Base-by-base conservation (phyloP, 53 echinoderm and acorn worm species). In the Zoroaster sp. region DNA sequence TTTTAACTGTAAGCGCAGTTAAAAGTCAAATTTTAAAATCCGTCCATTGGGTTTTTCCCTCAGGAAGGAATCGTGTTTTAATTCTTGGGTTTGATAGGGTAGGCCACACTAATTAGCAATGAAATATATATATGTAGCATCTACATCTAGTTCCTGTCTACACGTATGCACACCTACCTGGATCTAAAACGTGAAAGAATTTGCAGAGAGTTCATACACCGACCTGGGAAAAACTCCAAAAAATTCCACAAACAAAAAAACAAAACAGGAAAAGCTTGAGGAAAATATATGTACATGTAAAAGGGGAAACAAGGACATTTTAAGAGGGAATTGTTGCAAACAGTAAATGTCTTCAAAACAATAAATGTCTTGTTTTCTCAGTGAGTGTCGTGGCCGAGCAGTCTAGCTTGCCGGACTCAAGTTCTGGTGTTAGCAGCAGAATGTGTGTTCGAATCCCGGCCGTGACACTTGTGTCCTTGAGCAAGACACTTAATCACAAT, bases 101-200 rank as follows among this genome's bases (percentile, higher is more conserved):
- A 59, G 21, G 63, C 63, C 28, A 59, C 30, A 59, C n/a, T 20
- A 20, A 55, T 55, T 25, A 59, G 28, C 28, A 59, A 59, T 59
- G 28, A 59, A 28, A n/a, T n/a, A n/a, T n/a, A n/a, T n/a, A n/a
- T n/a, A n/a, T n/a, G n/a, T n/a, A n/a, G 28, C 21, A 18, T 2
- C 25, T 59, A 59, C 63, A 59, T 11, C 63, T 59, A 59, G 63
- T 25, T 59, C 28, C 63, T 28, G 28, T 28, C 21, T 7, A 59
- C 63, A 43, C 44, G 7, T 34, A 47, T 31, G 76, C 35, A 49
- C 76, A 81, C 81, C 81, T 81, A 81, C 81, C 81, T 81, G 81
- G 81, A 28, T 81, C 81, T 81, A 81, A 30, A 67, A 81, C 65
- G 31, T 12, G 67, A 67, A 38, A 81, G 67, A 67, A 42, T 63